phyloP scores from a whole-genome alignment of 2,888 invertebrate species.

The Drosophila multiciliata region DNA sequence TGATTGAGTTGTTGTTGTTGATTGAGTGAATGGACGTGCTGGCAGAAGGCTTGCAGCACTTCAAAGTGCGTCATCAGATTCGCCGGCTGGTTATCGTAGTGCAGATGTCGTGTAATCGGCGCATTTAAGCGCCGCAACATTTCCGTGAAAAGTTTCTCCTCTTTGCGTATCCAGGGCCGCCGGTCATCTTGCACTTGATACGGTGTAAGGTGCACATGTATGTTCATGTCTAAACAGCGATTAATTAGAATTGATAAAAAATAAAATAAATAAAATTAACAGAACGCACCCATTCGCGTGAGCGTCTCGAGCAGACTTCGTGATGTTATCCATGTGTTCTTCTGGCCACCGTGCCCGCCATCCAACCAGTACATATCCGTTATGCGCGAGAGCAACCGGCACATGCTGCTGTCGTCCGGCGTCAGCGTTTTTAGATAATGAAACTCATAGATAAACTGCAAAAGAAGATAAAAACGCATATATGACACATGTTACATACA shows the following conservation, averaged over 20 bases:
- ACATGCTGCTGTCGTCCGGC: conserved; percentile 88
- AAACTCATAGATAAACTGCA: conserved; percentile 92
- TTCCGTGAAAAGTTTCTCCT: conserved; percentile 91
- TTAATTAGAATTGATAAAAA: not conserved
- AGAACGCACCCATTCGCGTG: conserved; percentile 88
- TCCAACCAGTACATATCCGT: conserved; percentile 95
- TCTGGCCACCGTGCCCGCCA: conserved; percentile 95
- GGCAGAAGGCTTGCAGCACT: conserved; percentile 88
- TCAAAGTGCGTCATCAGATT: conserved; percentile 92
- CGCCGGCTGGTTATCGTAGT: conserved; percentile 86
- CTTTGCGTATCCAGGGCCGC: conserved; percentile 93
- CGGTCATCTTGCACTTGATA: conserved; percentile 93
- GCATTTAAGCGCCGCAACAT: conserved; percentile 89
- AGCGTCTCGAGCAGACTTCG: conserved; percentile 90
- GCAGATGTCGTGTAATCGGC: conserved; percentile 87
- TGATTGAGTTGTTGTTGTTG: conserved; percentile 66
- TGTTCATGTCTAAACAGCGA: conserved; percentile 87
- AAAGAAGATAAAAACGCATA: conserved; percentile 9
- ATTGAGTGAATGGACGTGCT: conserved; percentile 83
- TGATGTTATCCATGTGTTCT: conserved; percentile 95
- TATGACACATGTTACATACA: not conserved
- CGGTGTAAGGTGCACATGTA: conserved; percentile 94
- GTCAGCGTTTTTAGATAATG: conserved; percentile 89
- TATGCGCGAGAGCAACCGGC: conserved; percentile 89
- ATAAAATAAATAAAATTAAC: not conserved